Conservation (phyloP, 2,113 vertebrate species). For the Ammodytes dubius region DNA sequence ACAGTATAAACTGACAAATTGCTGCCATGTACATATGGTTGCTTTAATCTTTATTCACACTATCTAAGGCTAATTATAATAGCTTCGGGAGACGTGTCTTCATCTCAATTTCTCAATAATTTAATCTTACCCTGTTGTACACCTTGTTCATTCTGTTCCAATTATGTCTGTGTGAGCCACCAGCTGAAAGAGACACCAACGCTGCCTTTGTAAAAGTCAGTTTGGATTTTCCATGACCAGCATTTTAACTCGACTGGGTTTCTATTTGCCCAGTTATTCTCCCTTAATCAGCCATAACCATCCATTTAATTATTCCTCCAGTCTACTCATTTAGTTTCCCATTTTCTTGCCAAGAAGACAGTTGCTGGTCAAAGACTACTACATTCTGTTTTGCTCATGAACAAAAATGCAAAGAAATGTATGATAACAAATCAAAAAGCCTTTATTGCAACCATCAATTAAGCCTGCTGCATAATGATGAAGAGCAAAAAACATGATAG, state of each 20-base stretch:
- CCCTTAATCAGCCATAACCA: neutral
- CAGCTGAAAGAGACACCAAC: neutral
- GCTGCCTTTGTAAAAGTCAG: conserved; percentile 16
- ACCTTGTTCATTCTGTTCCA: conserved; percentile 1
- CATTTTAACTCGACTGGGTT: conserved; percentile 4
- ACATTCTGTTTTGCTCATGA: neutral
- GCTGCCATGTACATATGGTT: conserved; percentile 30
- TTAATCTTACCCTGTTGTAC: neutral
- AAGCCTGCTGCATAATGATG: conserved; percentile 6
- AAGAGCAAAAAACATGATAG: neutral
- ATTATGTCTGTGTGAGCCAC: conserved; percentile 8
- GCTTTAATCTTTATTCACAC: conserved; percentile 46
- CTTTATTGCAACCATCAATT: conserved; percentile 19
- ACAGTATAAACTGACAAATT: conserved; percentile 32
- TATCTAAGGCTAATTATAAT: conserved; percentile 25
- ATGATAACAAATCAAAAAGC: conserved; percentile 17
- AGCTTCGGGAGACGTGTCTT: conserved; percentile 23
- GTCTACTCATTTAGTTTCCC: conserved; percentile 18
- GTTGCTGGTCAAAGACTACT: conserved; percentile 4
- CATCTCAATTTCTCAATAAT: conserved; percentile 19
- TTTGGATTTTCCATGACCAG: conserved; percentile 20
- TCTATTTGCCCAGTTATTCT: neutral
- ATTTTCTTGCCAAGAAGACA: neutral
- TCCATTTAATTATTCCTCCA: conserved; percentile 8
- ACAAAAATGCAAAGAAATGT: conserved; percentile 18